Base-by-base conservation (phyloP, 2,888 invertebrate species). In the Meteorus colon region DNA sequence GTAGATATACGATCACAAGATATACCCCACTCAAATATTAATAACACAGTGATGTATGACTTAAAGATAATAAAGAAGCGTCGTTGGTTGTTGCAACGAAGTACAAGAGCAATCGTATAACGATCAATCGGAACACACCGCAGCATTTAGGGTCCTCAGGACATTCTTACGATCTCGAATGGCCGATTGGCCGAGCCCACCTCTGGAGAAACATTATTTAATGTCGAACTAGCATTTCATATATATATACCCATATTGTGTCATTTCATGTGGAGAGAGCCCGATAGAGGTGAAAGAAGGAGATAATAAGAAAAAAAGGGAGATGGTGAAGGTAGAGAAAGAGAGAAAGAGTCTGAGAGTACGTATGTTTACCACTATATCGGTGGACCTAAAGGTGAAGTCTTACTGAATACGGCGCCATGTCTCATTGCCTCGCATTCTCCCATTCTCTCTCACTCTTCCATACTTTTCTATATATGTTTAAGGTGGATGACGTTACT, bases 161-260 rank as follows among this genome's bases (percentile, higher is more conserved):
- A 75, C 71, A 80, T 80, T 80, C 80, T 79, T 78, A 79, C 66
- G 78, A 79, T 79, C 81, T 77, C 81, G 77, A 80, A 81, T 83
- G 82, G 82, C 79, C 82, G 82, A 84, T 85, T 82, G 80, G 80
- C 59, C 77, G 71, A 74, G 85, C 82, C 85, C 84, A 85, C 85
- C 85, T 81, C 82, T 83, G 84, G 81, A 85, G 85, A 85, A 83
- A 83, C 85, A 85, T 85, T 85, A 84, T 85, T 85, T 83, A 84
- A 77, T 79, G 82, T 85, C 85, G 80, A 85, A 85, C 83, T 85
- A 84, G 84, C 70, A 73, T 51, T 74, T 77, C 62, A 73, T 68
- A 71, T 69, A 41, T 69, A 55, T 69, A 69, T 31, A 31, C 34
- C 51, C 69, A 51, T 69, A 69, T 55, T 69, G 51, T 69, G 69